These are phyloP conservation scores for Ctenomys sociabilis DNA, from an alignment of 2,113 vertebrate genomes.

Conservation along the genomic window DNA sequence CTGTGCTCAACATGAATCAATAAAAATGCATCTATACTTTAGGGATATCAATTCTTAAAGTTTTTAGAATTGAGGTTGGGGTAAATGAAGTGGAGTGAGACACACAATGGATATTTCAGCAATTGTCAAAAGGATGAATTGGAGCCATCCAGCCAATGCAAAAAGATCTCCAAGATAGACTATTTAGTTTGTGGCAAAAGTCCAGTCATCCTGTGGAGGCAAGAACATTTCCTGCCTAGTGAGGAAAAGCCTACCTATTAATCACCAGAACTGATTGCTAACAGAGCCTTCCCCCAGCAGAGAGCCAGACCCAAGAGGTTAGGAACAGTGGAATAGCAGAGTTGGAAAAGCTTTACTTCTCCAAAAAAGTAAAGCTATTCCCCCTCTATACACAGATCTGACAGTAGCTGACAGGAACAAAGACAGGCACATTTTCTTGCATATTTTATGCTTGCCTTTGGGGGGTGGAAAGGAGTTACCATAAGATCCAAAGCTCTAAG, in stretches of 20 bases:
- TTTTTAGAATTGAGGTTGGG: neutral
- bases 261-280: neutral
- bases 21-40: neutral
- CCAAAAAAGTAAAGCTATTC: conserved; percentile 21
- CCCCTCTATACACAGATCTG: neutral
- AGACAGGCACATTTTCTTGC: neutral
- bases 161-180: neutral
- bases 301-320: conserved; percentile 11
- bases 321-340: neutral
- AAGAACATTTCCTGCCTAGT: neutral
- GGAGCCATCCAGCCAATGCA: neutral
- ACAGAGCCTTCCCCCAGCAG: neutral
- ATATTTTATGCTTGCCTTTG: neutral
- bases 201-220: neutral
- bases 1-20: neutral
- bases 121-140: neutral
- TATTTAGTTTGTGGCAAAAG: neutral
- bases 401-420: conserved; percentile 18
- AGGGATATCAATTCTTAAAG: conserved; percentile 16
- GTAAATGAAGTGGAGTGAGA: neutral
- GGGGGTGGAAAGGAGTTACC: neutral
- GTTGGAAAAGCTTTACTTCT: conserved; percentile 51
- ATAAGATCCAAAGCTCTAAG: neutral
- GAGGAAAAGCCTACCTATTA: conserved; percentile 1
- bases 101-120: neutral